Evolutionary conservation across 2,113 vertebrate genomes (phyloP), one percentile per base, ranked within the genome.

Genomic region (Rattus norvegicus): DNA sequence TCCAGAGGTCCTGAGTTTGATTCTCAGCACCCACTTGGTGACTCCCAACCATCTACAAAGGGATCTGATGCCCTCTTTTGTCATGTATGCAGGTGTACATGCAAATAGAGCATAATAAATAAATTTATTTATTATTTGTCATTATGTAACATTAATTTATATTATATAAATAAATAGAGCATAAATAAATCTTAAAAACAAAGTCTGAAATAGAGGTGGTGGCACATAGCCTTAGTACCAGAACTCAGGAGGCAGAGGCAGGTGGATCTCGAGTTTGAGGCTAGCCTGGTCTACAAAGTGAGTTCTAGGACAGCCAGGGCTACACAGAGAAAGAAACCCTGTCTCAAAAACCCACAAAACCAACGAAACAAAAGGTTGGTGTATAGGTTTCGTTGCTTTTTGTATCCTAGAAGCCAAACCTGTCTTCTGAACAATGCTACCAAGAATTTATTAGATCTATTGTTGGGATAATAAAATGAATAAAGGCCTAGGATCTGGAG

Each of bases 401-500:
- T 17, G 5, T 3, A 13, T 49, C 8, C 30, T 16, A 6, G 10
- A 17, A 88, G 76, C n/a, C 14, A 39, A 69, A 28, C 26, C 39
- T 47, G n/a, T 70, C 76, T 77, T 91, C 76, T 63, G 14, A 52
- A 69, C 49, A 77, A 22, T 5, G 9, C 3, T 47, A 8, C n/a
- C 17, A 3, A 43, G 26, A 30, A 43, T 30, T 9, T 85, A 30
- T n/a, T 47, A 49, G 69, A 65, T 39, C 59, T 16, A 67, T 10
- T 10, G 28, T 12, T 1, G 33, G 39, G 2, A 36, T 2, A 2
- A 8, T 10, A 7, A 2, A 61, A 33, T 20, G 24, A 43, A 13
- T 63, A 61, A 28, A 20, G 26, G 56, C 33, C 3, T 22, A 12
- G 81, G 22, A 28, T 87, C 52, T 36, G 16, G 20, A 86, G 19